Conservation (phyloP, 2,113 vertebrate species). For the Laticauda colubrina region DNA sequence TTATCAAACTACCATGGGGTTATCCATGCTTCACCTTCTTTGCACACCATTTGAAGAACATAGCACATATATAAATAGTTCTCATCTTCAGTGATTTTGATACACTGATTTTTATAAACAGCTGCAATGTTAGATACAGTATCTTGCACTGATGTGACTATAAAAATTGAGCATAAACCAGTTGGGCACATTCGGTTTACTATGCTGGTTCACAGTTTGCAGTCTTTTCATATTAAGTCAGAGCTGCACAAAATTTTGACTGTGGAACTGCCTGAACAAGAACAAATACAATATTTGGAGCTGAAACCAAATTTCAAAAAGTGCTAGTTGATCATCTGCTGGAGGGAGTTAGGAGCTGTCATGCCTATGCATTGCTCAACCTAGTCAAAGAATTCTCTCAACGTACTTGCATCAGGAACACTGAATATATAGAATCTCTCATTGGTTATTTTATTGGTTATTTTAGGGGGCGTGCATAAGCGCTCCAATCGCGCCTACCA, state of each 20-base stretch:
- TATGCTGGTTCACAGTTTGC: background rate
- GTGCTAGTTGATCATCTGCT: background rate
- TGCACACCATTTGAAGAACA: background rate
- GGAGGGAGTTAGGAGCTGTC: background rate
- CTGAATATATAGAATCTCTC: background rate
- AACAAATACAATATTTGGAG: background rate
- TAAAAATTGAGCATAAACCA: background rate
- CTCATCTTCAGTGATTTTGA: background rate
- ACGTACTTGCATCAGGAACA: background rate
- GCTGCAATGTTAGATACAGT: background rate
- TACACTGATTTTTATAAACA: slow-evolving; percentile 8
- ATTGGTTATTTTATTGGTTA: background rate
- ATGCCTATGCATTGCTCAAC: background rate
- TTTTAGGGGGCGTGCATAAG: too few relatives aligned
- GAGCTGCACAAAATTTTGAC: background rate
- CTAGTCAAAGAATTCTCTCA: background rate
- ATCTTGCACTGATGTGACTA: background rate
- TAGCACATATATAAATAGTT: slow-evolving; percentile 6
- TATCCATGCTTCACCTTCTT: background rate
- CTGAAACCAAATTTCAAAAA: background rate
- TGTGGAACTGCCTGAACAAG: background rate
- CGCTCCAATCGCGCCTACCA: too few relatives aligned
- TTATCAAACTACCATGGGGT: background rate
- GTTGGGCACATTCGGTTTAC: background rate
- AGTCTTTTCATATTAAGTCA: background rate